Percentiles rank a stretch among this genome's conserved stretches.
Evolutionary conservation across 2,797 vertebrate species (phyloP).

Genomic region (Acanthurus lineatus): DNA sequence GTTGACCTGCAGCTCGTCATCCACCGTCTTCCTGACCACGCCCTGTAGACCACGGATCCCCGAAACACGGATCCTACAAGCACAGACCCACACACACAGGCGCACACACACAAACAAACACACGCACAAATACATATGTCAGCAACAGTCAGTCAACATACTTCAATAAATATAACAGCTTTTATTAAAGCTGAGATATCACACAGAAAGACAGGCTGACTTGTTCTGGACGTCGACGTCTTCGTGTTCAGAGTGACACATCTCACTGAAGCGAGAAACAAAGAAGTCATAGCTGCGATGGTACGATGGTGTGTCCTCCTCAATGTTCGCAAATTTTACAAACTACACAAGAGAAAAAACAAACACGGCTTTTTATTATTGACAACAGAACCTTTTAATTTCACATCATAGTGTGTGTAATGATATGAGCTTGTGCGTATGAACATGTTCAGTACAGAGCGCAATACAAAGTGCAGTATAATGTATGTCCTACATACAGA

Average conservation of each 20-base stretch:
- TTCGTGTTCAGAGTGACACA: slow-evolving; percentile 92
- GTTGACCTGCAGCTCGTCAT: slow-evolving; percentile 94
- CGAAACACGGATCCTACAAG: slow-evolving; percentile 89
- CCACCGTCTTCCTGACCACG: slow-evolving; percentile 95
- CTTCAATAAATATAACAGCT: no score
- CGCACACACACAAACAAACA: slow-evolving; percentile 5
- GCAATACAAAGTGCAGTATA: no score
- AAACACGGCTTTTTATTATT: no score
- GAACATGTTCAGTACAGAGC: no score
- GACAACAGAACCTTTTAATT: no score
- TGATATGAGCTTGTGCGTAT: no score
- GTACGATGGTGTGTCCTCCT: slow-evolving; percentile 95
- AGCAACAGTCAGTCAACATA: no score
- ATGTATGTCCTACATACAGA: slow-evolving; percentile 81
- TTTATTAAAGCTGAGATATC: no score
- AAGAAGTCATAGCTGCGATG: slow-evolving; percentile 97
- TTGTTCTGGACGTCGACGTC: slow-evolving; percentile 88
- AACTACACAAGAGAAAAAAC: slow-evolving; percentile 80
- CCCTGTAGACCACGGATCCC: slow-evolving; percentile 95
- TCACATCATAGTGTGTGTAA: no score
- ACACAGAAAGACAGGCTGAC: slow-evolving; percentile 82
- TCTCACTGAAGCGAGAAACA: slow-evolving; percentile 94
- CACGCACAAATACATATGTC: no score
- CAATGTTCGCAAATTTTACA: slow-evolving; percentile 96
- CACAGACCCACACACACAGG: slow-evolving; percentile 71